phyloP scores from a whole-genome alignment of 2,888 invertebrate species.

The Thumatha senex region DNA sequence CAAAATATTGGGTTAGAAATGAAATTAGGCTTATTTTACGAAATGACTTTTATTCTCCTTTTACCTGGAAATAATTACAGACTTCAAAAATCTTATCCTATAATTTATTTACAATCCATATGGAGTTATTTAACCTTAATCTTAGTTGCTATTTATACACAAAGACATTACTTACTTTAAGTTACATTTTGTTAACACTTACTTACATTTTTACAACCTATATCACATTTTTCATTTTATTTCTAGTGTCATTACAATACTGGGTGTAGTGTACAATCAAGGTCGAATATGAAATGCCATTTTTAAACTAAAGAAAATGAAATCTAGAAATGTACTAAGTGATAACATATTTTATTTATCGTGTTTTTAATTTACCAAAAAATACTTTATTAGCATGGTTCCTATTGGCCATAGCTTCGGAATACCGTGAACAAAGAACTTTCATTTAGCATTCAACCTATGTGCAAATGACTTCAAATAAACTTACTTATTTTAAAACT shows the following conservation, averaged over 20 bases:
- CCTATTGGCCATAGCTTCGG: no score
- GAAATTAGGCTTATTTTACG: constrained; percentile 52
- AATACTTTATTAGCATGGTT: no score
- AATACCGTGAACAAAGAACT: no score
- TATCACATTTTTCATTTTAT: constrained; percentile 81
- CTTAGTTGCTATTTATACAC: constrained; percentile 64
- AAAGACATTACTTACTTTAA: constrained; percentile 50
- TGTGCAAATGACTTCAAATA: background rate
- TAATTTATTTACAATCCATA: constrained; percentile 76
- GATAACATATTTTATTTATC: no score
- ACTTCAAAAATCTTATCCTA: constrained; percentile 80
- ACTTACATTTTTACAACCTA: constrained; percentile 78
- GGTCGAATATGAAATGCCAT: background rate
- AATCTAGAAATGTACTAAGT: no score
- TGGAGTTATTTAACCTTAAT: constrained; percentile 59
- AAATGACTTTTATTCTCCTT: constrained; percentile 78
- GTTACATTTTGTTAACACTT: constrained; percentile 68
- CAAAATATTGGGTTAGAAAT: background rate
- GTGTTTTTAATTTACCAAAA: no score
- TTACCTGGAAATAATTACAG: constrained; percentile 78
- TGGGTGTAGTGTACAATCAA: constrained; percentile 17
- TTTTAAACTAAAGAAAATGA: no score
- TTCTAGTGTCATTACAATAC: constrained; percentile 50
- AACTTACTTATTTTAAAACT: background rate
- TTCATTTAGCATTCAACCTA: no score